A percentile compares a stretch with the other conserved stretches of the same genome.
These are phyloP conservation scores for Choreutis nemorana DNA, from an alignment of 2,888 invertebrate genomes.

Conservation along the genomic window DNA sequence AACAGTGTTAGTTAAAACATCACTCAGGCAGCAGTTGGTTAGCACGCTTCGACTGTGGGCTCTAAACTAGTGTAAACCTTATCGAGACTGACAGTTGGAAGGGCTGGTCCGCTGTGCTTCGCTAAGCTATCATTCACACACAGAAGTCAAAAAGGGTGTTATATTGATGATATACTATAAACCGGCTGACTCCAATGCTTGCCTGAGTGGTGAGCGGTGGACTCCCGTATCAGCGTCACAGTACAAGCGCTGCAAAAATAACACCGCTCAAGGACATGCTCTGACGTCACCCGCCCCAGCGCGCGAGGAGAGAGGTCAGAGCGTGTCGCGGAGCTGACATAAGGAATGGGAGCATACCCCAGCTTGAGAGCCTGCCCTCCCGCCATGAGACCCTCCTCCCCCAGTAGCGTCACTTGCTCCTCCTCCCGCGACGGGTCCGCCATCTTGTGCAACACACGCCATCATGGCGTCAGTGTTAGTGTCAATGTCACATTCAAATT, in stretches of 20 bases:
- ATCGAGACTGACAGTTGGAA: constrained; percentile 27
- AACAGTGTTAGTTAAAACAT: constrained; percentile 54
- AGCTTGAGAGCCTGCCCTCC: constrained; percentile 97
- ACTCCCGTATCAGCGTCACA: constrained; percentile 74
- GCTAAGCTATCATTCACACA: constrained; percentile 62
- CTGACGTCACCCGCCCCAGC: constrained; percentile 29
- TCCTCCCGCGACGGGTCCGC: constrained; percentile 96
- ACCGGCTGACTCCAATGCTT: constrained; percentile 70
- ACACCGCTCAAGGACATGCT: constrained; percentile 58
- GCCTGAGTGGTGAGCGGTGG: constrained; percentile 81
- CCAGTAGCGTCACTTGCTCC: constrained; percentile 94
- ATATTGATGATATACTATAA: constrained; percentile 60
- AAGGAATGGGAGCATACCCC: constrained; percentile 80
- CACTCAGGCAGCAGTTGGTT: constrained; percentile 67
- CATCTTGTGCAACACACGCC: constrained; percentile 81
- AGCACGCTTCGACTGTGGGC: constrained; percentile 44
- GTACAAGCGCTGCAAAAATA: constrained; percentile 82
- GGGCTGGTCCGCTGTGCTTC: constrained; percentile 33
- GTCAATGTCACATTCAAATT: constrained; percentile 63
- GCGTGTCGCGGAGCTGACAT: constrained; percentile 38
- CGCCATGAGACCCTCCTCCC: constrained; percentile 94
- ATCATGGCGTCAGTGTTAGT: constrained; percentile 65
- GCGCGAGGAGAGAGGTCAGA: constrained; percentile 34
- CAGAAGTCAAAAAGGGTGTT: constrained; percentile 52
- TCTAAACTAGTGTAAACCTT: constrained; percentile 21